phyloP scores from a whole-genome alignment of 2,797 vertebrate genomes.

The Sebastes reedi region DNA sequence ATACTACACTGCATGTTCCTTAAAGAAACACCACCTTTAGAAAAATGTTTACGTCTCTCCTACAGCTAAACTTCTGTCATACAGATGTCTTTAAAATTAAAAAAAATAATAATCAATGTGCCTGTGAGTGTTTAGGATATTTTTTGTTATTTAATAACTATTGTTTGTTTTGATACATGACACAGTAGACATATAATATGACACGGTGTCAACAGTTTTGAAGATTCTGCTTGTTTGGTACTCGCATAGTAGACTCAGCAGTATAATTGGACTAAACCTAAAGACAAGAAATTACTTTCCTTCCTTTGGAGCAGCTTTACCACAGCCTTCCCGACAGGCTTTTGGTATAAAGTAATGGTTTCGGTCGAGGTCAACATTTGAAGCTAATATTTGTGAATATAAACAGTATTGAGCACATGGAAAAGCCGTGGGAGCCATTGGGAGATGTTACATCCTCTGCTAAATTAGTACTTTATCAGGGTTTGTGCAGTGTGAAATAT shows the following conservation, averaged over 20 bases:
- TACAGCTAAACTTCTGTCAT: too few species aligned
- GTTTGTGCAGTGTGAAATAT: neutral
- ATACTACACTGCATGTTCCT: too few species aligned
- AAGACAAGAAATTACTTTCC: neutral
- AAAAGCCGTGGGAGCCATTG: neutral
- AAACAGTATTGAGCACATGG: neutral
- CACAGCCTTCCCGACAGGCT: neutral
- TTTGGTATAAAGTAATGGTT: neutral
- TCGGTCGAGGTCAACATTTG: neutral
- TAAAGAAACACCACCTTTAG: too few species aligned
- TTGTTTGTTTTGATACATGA: neutral
- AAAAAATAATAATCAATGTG: too few species aligned
- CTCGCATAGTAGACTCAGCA: neutral
- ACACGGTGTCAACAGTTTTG: neutral
- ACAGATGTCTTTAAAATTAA: too few species aligned
- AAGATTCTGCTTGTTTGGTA: neutral
- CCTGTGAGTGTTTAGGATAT: too few species aligned
- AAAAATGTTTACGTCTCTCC: too few species aligned
- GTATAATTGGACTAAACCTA: neutral
- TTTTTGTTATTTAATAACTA: too few species aligned
- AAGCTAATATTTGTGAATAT: neutral
- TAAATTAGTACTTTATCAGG: neutral
- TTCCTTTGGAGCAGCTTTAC: neutral
- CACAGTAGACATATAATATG: neutral
- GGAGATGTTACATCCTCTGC: neutral